A percentile compares a stretch with the other conserved stretches of the same genome.
Evolutionary conservation across 35 echinoderm and acorn worm genomes (phyloP).

Genomic region (Heliocidaris erythrogramma): DNA sequence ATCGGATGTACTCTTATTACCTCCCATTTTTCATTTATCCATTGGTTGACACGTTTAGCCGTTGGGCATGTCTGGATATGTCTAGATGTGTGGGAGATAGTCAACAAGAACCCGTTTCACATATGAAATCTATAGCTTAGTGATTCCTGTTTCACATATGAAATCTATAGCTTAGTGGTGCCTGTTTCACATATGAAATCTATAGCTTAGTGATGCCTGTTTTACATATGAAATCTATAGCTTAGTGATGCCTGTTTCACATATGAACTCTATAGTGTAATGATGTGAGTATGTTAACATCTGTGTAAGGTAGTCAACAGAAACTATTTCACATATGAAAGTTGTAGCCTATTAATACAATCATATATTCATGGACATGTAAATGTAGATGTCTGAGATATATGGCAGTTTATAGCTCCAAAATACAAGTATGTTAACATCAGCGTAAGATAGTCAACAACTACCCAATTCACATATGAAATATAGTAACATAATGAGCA

Average conservation of each 20-base stretch:
- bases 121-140: neutral
- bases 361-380: no score
- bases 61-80: neutral
- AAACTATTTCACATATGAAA: no score
- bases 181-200: neutral
- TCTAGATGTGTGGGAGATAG: neutral
- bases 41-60: neutral
- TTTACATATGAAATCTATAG: neutral
- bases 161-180: neutral
- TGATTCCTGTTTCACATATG: neutral
- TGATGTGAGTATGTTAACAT: neutral
- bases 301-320: no score
- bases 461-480: no score
- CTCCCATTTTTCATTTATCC: neutral
- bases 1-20: neutral
- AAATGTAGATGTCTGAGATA: no score
- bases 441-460: no score
- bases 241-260: neutral
- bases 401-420: no score
- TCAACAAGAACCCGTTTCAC: neutral
- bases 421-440: no score
- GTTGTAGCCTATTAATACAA: no score
- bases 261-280: neutral
- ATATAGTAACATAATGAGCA: no score
- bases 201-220: neutral